These are phyloP conservation scores for Chloropsis hardwickii DNA, from an alignment of 2,113 vertebrate species.

Conservation along the genomic window DNA sequence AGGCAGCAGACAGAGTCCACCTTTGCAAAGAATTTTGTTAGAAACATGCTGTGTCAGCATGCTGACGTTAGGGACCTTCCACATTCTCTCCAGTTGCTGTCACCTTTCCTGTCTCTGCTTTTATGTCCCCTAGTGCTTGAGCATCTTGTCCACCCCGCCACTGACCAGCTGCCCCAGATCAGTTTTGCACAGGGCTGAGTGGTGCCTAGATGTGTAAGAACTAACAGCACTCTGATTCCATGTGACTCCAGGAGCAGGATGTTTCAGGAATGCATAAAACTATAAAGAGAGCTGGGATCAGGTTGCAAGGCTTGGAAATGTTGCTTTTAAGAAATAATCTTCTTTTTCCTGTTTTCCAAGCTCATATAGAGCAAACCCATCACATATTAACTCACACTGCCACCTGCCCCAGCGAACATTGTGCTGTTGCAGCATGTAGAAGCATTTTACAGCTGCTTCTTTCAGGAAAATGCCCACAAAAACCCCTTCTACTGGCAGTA, in stretches of 20 bases:
- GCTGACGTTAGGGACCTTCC: background rate
- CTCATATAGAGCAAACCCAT: background rate
- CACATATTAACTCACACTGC: background rate
- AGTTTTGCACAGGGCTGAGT: background rate
- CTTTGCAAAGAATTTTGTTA: background rate
- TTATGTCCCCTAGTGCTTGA: background rate
- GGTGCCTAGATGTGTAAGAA: background rate
- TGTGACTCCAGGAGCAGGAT: background rate
- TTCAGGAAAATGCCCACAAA: background rate
- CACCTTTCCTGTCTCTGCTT: background rate
- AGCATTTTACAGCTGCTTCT: background rate
- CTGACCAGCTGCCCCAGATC: background rate
- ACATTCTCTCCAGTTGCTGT: background rate
- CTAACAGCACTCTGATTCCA: background rate
- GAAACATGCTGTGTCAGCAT: background rate
- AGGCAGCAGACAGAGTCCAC: background rate
- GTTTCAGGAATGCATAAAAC: background rate
- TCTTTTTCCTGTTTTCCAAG: background rate
- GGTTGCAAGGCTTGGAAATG: background rate
- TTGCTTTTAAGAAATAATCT: background rate
- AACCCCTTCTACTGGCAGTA: background rate
- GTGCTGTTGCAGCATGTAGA: background rate
- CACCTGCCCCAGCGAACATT: background rate
- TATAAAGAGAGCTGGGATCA: background rate
- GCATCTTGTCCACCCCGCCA: background rate